Evolutionary conservation across 2,797 vertebrate genomes (phyloP), one percentile per base, ranked within the genome.

Genomic region (Chiroxiphia lanceolata): DNA sequence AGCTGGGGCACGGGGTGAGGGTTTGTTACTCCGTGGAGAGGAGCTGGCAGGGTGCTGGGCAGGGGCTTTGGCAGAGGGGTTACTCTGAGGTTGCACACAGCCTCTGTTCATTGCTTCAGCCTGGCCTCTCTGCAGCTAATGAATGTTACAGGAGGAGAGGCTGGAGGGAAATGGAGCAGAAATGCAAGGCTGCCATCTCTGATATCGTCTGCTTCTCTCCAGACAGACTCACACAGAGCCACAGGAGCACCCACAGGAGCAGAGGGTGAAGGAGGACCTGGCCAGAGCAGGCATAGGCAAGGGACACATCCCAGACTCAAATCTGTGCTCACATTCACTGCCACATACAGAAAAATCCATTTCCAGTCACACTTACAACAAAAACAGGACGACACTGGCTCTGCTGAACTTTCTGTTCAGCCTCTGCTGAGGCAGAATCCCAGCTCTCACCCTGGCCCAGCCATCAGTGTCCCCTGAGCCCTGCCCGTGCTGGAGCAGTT

Each of bases 111-210:
- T 29, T 0, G 25, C 88, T 36, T 4, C 89, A 85, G 78, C 89
- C 88, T 1, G 8, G 88, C 68, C 60, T 40, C 91, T 36, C 82
- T 33, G 53, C 54, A 1, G 87, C 91, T 94, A 83, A 95, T 78
- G 92, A 83, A 90, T 19, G 65, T 40, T 74, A 51, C 48, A 90
- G 85, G 87, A 77, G 85, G 79, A 81, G 93, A 87, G 94, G 91
- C 89, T 85, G 92, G n/a, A 71, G 83, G 69, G 96, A 96, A 95
- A 85, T 75, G 87, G 56, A 93, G 93, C 93, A 78, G 85, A 88
- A 94, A 81, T 7, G 60, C 40, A 26, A 72, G 72, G 70, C 87
- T 54, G 57, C 82, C 79, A 69, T 61, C 90, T 77, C 71, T 0
- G 74, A 90, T 88, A 85, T 57, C 20, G 1, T 56, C 87, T 87